Evolutionary conservation across 1,140 invertebrate species (phyloP).

Genomic region (Zeugodacus cucurbitae): DNA sequence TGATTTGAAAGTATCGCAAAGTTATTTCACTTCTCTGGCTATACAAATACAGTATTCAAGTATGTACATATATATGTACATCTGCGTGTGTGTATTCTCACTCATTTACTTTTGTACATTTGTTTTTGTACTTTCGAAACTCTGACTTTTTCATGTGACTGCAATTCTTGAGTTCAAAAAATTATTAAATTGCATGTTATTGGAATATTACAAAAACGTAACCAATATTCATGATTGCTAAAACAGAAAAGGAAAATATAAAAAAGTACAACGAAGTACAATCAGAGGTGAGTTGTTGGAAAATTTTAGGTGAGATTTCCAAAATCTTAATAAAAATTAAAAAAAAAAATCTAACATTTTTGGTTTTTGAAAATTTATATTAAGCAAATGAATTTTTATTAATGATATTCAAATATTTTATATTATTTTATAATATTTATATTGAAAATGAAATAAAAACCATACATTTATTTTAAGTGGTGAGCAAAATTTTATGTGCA

Average conservation of each 20-base stretch:
- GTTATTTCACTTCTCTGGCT: constrained; percentile 2
- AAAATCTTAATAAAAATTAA: background rate
- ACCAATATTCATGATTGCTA: constrained; percentile 34
- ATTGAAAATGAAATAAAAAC: too few relatives aligned
- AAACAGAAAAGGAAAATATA: background rate
- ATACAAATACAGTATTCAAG: background rate
- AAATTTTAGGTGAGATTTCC: background rate
- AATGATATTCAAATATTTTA: too few relatives aligned
- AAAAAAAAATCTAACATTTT: too few relatives aligned
- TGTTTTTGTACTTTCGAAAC: background rate
- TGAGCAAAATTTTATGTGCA: too few relatives aligned
- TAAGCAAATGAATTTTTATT: too few relatives aligned
- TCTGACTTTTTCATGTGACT: background rate
- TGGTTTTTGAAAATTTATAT: too few relatives aligned
- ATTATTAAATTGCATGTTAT: constrained; percentile 19
- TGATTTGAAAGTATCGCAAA: constrained; percentile 38
- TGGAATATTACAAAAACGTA: constrained; percentile 27
- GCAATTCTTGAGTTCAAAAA: background rate
- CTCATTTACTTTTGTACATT: background rate
- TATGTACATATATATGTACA: background rate
- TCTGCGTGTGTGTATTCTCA: background rate
- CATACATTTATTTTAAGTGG: too few relatives aligned
- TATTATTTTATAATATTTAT: too few relatives aligned
- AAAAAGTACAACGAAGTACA: background rate
- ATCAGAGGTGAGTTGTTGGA: background rate